These are phyloP conservation scores for Holcopasites calliopsidis DNA, from an alignment of 1,140 invertebrate genomes.

Conservation along the genomic window DNA sequence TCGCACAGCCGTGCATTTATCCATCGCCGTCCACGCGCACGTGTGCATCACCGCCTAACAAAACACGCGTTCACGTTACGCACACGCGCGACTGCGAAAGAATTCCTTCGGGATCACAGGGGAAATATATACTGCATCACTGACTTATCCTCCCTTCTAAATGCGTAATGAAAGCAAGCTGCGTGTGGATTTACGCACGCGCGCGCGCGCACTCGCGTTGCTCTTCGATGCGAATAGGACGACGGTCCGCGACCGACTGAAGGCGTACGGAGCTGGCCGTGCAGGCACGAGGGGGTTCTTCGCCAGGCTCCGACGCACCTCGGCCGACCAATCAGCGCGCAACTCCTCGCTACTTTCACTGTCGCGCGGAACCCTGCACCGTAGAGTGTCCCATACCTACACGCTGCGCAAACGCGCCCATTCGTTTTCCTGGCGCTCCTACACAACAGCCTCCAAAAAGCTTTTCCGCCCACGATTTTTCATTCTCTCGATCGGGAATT, in stretches of 20 bases:
- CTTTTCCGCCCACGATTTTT: conserved; percentile 15
- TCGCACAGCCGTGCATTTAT: too few species aligned
- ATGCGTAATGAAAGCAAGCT: too few species aligned
- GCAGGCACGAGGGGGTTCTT: conserved; percentile 49
- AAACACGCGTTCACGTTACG: conserved; percentile 14
- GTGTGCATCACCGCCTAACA: background rate
- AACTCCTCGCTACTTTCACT: conserved; percentile 68
- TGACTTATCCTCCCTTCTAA: too few species aligned
- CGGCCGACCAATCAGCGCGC: conserved; percentile 29
- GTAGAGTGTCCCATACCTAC: conserved; percentile 41
- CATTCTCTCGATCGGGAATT: background rate
- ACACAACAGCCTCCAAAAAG: background rate
- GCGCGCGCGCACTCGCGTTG: background rate
- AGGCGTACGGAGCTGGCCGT: conserved; percentile 20
- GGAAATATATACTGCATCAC: too few species aligned
- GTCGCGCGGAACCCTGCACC: conserved; percentile 64
- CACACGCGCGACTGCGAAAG: background rate
- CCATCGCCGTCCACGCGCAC: background rate
- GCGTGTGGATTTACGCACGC: too few species aligned
- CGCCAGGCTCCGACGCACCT: conserved; percentile 39
- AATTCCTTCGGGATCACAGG: too few species aligned
- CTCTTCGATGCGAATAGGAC: conserved; percentile 20
- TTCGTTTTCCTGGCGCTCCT: too few species aligned
- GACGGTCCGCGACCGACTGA: conserved; percentile 69
- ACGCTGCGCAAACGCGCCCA: conserved; percentile 18